Evolutionary conservation across 2,888 invertebrate genomes (phyloP), one percentile per base, ranked within the genome.

Genomic region (Standfussiana lucernea): DNA sequence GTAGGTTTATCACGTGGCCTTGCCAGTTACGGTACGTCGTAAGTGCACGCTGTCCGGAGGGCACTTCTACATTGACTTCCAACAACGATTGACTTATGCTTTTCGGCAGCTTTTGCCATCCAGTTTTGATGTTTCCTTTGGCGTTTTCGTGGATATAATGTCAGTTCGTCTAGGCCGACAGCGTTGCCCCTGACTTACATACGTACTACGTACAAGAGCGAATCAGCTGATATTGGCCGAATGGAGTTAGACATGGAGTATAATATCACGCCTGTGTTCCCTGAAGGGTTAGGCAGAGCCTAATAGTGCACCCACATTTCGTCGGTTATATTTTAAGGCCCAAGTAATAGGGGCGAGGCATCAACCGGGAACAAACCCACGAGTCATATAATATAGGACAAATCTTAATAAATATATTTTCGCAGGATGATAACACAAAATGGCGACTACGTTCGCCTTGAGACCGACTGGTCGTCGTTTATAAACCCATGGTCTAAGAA

Each of bases 391-490:
- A 24, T 47, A 10, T 32, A 15, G 4, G 21, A 8, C 2, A 28
- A 53, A 61, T 47, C 10, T 56, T 61, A 21, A 66, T 45, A n/a
- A 35, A 21, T 62, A 50, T 45, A 28, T 75, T 79, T 79, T 61
- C 28, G 97, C 92, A 97, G 99, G 82, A 98, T 99, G 94, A 96
- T 98, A 71, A 97, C 98, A 18, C 98, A 98, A 91, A 99, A 99
- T 93, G 99, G 99, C 0, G 97, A 98, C 89, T 99, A 97, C 92
- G 97, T 98, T n/a, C 97, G 98, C 81, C 96, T 99, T 62, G 98
- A 99, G 94, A 99, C 99, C 0, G 99, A 99, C 92, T 99, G 99
- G 99, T 98, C 98, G 0, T 98, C 98, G 82, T 99, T 99, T 92
- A 97, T 99, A 66, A 99, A 99, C 96, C 99, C 99, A 0, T 99